Evolutionary conservation across 2,113 vertebrate genomes (phyloP), one percentile per base, ranked within the genome.

Genomic region (Hemibates koningsi): DNA sequence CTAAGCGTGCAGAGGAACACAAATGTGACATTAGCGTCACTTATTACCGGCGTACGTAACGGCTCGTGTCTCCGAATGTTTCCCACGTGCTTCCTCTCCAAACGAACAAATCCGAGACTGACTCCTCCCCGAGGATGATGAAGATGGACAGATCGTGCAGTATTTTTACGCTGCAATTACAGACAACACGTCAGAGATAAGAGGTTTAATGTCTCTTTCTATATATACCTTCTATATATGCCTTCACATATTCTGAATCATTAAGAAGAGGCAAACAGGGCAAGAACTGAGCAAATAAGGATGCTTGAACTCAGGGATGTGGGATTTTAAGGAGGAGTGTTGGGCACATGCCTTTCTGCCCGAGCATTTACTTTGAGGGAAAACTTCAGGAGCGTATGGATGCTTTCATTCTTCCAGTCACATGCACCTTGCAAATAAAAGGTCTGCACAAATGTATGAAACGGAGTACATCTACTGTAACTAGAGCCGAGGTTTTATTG

Each of bases 151-250:
- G 48, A 82, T 34, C 24, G 19, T 24, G 73, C 21, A 21, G 61
- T 80, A 45, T 81, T 68, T 89, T 81, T 89, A 71, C 61, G 6
- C 88, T 36, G 59, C 8, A 88, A 91, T 89, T 90, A 85, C 80
- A 86, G 71, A 78, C 12, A 80, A 41, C 19, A 12, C 6, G 0
- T 54, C 3, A 52, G 19, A 59, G 50, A 66, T n/a, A 68, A 79
- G 21, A 52, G 14, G 7, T 43, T 82, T 85, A 50, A 66, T 83
- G 56, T 83, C n/a, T 66, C 52, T 43, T 16, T 80, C 71, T 48
- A 11, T 76, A 7, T 45, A 48, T 24, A 16, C 21, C 21, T 24
- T n/a, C n/a, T n/a, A n/a, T n/a, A n/a, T 32, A 50, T 7, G 34
- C 61, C 19, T 66, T 66, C 19, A 16, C 41, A 27, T 78, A 19